Evolutionary conservation across 2,113 vertebrate species (phyloP), one percentile per base, ranked within the genome.

Genomic region (Rhodinocichla rosea): DNA sequence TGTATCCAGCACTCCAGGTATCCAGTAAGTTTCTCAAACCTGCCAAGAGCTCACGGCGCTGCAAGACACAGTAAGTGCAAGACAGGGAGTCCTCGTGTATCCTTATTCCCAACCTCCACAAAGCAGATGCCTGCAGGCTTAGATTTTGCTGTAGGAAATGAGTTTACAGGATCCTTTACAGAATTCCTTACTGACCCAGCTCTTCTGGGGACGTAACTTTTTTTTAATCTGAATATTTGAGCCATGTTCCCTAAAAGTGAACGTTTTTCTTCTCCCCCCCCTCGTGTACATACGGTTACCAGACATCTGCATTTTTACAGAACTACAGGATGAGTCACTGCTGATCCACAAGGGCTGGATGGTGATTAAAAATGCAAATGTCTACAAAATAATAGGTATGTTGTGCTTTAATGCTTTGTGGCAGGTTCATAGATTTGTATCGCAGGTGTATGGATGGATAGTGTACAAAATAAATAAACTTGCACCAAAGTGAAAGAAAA

Each of bases 401-500:
- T 97, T 97, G 92, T 97, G 96, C 97, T 98, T 98, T 95, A 96
- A 96, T 96, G 96, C 96, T 97, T 96, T 97, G 96, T 98, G 97
- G 97, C 97, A 98, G 96, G 95, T 96, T 96, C 84, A 80, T 95
- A 89, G 94, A 77, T 98, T 97, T 98, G 97, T 98, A 98, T 98
- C 97, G 90, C 98, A 98, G 98, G 97, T 98, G 97, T 98, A 97
- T 97, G 97, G 98, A 98, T 97, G 97, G 94, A 97, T 97, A 97
- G 96, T 98, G 92, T 98, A 96, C 95, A 97, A 98, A 98, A 98
- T 97, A 98, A 98, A 98, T 97, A 98, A 94, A 97, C 97, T 98
- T 98, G 97, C 98, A 98, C 98, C 98, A 98, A 98, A 98, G 97
- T 97, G 92, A 97, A 89, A 96, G 96, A 92, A 92, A 74, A 74